These are phyloP conservation scores for Abscondita cerata DNA, from an alignment of 2,888 invertebrate genomes.

Conservation along the genomic window DNA sequence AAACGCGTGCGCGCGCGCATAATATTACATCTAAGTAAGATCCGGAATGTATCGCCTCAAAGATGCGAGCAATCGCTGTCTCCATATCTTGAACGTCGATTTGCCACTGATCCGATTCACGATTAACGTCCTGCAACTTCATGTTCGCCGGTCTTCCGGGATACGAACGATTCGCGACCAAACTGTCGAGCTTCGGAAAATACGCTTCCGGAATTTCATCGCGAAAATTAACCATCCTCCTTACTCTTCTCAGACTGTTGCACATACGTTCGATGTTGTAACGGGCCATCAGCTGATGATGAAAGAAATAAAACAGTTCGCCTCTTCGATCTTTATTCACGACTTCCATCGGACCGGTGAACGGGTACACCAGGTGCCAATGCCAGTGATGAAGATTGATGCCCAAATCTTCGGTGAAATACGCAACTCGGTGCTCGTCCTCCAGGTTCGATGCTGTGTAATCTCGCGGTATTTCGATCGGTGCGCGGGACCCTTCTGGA, in stretches of 20 bases:
- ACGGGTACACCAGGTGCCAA: slow-evolving; percentile 89
- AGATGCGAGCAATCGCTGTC: slow-evolving; percentile 74
- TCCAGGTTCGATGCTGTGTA: slow-evolving; percentile 78
- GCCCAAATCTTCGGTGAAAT: slow-evolving; percentile 86
- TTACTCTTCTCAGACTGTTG: slow-evolving; percentile 69
- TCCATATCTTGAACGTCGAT: slow-evolving; percentile 72
- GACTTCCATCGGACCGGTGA: slow-evolving; percentile 67
- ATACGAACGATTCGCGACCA: slow-evolving; percentile 75
- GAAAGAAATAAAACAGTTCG: slow-evolving; percentile 83
- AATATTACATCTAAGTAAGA: slow-evolving; percentile 63
- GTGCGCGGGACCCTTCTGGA: slow-evolving; percentile 69
- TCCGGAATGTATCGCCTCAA: slow-evolving; percentile 72
- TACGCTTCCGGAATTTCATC: slow-evolving; percentile 76
- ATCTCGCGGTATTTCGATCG: slow-evolving; percentile 73
- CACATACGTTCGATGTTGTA: slow-evolving; percentile 78
- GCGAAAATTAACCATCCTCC: slow-evolving; percentile 67
- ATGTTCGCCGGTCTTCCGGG: slow-evolving; percentile 69
- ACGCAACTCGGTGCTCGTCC: slow-evolving; percentile 80
- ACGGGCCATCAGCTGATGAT: slow-evolving; percentile 69
- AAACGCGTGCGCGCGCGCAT: too few species aligned
- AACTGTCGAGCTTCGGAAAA: slow-evolving; percentile 80
- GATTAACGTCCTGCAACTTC: slow-evolving; percentile 65
- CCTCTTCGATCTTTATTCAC: slow-evolving; percentile 80
- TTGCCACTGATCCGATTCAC: slow-evolving; percentile 70
- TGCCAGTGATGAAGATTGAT: slow-evolving; percentile 91